Conservation (phyloP, 1,140 invertebrate genomes). For the Calosoma granatense region DNA sequence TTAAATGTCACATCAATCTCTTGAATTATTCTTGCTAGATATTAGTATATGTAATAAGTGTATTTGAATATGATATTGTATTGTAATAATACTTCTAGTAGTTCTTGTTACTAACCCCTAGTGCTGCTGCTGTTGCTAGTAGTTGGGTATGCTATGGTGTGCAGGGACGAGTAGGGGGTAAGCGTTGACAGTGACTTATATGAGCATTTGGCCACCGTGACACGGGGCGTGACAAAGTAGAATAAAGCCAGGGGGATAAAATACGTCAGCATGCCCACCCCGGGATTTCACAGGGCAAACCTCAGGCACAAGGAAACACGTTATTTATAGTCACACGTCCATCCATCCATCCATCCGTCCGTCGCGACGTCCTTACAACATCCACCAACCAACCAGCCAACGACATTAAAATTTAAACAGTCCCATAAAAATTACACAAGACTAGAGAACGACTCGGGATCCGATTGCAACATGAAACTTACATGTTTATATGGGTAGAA, state of each 20-base stretch:
- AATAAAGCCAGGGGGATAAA: slow-evolving; percentile 15
- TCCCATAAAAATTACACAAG: slow-evolving; percentile 4
- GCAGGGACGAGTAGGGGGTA: no score
- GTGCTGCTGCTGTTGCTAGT: no score
- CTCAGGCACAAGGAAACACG: background rate
- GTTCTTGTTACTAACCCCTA: no score
- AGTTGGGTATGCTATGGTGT: no score
- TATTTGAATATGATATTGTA: no score
- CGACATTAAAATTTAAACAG: slow-evolving; percentile 9
- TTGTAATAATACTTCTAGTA: no score
- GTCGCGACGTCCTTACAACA: background rate
- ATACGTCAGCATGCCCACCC: slow-evolving; percentile 9
- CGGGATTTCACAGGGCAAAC: background rate
- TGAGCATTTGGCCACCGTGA: slow-evolving; percentile 9
- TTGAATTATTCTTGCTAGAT: no score
- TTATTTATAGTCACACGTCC: slow-evolving; percentile 9
- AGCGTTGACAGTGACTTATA: slow-evolving; percentile 8
- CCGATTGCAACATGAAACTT: background rate
- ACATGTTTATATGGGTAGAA: no score
- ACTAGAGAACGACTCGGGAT: background rate
- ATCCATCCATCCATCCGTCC: no score
- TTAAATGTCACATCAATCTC: no score
- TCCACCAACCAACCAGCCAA: no score
- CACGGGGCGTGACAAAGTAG: slow-evolving; percentile 12
- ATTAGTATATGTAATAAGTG: no score